Conservation (phyloP, 2,888 invertebrate genomes). For the Drosophila histrio region DNA sequence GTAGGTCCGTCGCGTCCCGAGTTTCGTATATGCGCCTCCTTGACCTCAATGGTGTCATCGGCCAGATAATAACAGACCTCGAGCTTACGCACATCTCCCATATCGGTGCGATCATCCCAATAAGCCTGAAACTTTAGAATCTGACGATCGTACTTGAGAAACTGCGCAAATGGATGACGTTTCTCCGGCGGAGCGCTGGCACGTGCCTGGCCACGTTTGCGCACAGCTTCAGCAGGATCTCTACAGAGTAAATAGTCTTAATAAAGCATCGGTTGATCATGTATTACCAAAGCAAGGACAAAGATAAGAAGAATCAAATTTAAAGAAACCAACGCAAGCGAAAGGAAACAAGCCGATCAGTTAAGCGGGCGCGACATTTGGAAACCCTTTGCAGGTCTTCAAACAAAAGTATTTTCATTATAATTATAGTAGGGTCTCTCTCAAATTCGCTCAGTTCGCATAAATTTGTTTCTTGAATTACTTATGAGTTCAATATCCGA, state of each 20-base stretch:
- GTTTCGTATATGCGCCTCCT: conserved; percentile 88
- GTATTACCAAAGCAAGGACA: too few relatives aligned
- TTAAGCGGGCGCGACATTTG: too few relatives aligned
- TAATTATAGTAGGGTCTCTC: too few relatives aligned
- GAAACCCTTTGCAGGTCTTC: too few relatives aligned
- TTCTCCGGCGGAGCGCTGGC: conserved; percentile 82
- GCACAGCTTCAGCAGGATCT: conserved; percentile 84
- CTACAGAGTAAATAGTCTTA: conserved; percentile 19
- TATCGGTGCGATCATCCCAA: conserved; percentile 94
- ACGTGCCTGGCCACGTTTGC: conserved; percentile 66
- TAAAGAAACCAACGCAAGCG: too few relatives aligned
- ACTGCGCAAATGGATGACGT: conserved; percentile 90
- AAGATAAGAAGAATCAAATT: background rate
- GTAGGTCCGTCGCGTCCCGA: conserved; percentile 89
- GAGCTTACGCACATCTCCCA: conserved; percentile 91
- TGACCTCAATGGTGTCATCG: conserved; percentile 95
- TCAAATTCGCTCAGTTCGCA: too few relatives aligned
- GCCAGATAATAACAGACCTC: conserved; percentile 93
- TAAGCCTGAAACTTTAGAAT: conserved; percentile 92
- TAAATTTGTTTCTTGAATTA: too few relatives aligned
- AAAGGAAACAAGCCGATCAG: too few relatives aligned
- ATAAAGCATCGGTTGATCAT: background rate
- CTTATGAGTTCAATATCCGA: too few relatives aligned
- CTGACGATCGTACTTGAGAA: conserved; percentile 92
- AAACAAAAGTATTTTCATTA: too few relatives aligned